These are phyloP conservation scores for Lithobates pipiens DNA, from an alignment of 2,797 vertebrate genomes.

Conservation along the genomic window DNA sequence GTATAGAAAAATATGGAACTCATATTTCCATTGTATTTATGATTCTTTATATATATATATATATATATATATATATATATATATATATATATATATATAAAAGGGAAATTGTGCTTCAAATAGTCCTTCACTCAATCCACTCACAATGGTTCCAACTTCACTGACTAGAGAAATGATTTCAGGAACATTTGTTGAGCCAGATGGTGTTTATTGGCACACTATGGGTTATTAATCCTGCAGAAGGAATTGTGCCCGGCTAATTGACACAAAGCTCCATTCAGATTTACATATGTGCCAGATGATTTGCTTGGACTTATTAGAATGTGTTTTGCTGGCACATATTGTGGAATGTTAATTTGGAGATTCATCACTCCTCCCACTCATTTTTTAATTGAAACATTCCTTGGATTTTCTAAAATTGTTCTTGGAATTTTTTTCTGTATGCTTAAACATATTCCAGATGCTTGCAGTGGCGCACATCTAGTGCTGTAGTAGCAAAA, in stretches of 20 bases:
- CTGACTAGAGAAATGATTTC: neutral
- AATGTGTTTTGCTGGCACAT: conserved; percentile 29
- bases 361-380: conserved; percentile 12
- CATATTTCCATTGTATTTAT: too few species aligned
- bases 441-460: conserved; percentile 47
- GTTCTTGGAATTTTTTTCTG: conserved; percentile 33
- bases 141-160: too few species aligned
- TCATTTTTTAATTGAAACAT: conserved; percentile 35
- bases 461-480: conserved; percentile 23
- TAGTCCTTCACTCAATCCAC: neutral
- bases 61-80: too few species aligned
- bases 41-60: too few species aligned
- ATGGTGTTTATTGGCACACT: neutral
- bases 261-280: conserved; percentile 5
- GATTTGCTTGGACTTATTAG: neutral
- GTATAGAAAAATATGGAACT: too few species aligned
- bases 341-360: conserved; percentile 45
- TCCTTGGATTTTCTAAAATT: conserved; percentile 39
- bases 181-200: neutral
- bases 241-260: neutral
- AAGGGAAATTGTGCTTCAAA: neutral
- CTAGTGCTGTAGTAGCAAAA: conserved; percentile 31
- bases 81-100: too few species aligned
- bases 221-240: neutral
- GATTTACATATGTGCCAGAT: conserved; percentile 1